Evolutionary conservation across 2,113 vertebrate genomes (phyloP).

Genomic region (Abramis brama): DNA sequence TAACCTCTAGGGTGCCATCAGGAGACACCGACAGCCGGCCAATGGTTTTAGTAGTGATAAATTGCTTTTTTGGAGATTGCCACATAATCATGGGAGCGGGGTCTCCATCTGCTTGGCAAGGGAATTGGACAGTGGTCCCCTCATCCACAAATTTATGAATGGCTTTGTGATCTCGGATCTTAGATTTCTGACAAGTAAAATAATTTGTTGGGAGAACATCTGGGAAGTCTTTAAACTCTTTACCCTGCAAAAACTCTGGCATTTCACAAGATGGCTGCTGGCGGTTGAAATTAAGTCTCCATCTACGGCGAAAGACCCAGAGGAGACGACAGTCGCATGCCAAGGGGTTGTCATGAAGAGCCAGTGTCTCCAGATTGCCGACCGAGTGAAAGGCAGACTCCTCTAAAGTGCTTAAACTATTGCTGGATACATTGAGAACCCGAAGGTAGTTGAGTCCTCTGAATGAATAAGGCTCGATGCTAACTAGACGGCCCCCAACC

Average conservation of each 20-base stretch:
- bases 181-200: constrained; percentile 92
- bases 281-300: constrained; percentile 95
- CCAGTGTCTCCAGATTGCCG: constrained; percentile 95
- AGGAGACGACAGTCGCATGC: constrained; percentile 96
- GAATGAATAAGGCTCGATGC: constrained; percentile 94
- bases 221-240: constrained; percentile 97
- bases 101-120: constrained; percentile 92
- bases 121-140: constrained; percentile 91
- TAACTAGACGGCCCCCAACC: constrained; percentile 86
- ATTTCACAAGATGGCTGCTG: constrained; percentile 91
- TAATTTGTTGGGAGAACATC: constrained; percentile 88
- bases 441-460: constrained; percentile 93
- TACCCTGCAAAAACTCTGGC: constrained; percentile 88
- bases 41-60: constrained; percentile 91
- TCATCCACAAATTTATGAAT: constrained; percentile 94
- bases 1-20: constrained; percentile 93
- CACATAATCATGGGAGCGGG: constrained; percentile 90
- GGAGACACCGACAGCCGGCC: constrained; percentile 91
- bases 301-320: constrained; percentile 95
- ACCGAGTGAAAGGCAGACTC: constrained; percentile 95
- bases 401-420: constrained; percentile 90
- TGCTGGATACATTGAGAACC: constrained; percentile 93
- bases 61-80: constrained; percentile 94
- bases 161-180: constrained; percentile 89
- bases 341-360: constrained; percentile 92